phyloP scores from a whole-genome alignment of 2,113 vertebrate species.

The Prunella fulvescens region DNA sequence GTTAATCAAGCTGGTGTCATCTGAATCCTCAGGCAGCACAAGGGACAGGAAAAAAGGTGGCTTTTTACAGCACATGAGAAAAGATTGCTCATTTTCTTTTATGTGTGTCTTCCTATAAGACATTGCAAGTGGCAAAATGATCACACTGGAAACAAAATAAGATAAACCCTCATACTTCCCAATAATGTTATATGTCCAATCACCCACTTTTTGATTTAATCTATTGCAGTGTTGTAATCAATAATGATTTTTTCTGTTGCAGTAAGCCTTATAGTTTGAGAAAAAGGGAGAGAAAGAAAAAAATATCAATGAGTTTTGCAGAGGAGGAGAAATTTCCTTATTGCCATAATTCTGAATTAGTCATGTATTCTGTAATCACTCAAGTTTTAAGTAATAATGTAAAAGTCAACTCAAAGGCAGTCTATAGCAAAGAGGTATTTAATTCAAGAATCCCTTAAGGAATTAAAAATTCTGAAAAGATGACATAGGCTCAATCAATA shows the following conservation, averaged over 20 bases:
- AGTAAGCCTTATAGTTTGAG: constrained; percentile 39
- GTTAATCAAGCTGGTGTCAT: neutral
- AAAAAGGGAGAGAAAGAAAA: constrained; percentile 19
- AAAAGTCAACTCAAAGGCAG: constrained; percentile 60
- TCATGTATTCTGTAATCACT: constrained; percentile 57
- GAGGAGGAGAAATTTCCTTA: constrained; percentile 17
- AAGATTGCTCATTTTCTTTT: neutral
- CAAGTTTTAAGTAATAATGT: constrained; percentile 61
- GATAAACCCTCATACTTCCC: neutral
- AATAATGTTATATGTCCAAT: neutral
- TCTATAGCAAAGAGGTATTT: neutral
- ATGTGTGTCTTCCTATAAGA: neutral
- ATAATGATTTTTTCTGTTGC: constrained; percentile 52
- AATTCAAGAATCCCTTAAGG: constrained; percentile 20
- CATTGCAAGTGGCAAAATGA: neutral
- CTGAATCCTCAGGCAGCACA: neutral
- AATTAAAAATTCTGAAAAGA: constrained; percentile 21
- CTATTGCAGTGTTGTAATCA: constrained; percentile 52
- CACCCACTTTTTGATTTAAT: constrained; percentile 19
- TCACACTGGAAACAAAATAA: neutral
- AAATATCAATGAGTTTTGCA: constrained; percentile 32
- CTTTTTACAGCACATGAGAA: neutral
- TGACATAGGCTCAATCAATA: constrained; percentile 47
- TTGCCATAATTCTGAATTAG: constrained; percentile 63
- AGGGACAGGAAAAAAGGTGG: neutral